phyloP scores from a whole-genome alignment of 2,113 vertebrate genomes.

The Alethe diademata region DNA sequence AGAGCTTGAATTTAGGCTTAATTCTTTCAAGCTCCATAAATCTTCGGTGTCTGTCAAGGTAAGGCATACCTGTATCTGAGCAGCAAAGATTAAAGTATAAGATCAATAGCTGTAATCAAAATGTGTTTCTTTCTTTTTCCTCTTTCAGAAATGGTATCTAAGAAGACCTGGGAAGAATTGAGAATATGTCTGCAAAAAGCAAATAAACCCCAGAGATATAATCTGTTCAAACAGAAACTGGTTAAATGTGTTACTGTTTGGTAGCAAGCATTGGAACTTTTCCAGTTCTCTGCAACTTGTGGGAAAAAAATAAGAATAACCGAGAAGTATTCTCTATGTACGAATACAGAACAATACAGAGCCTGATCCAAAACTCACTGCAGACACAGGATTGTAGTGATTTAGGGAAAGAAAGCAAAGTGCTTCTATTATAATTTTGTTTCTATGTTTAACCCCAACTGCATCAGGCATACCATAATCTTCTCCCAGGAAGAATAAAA shows the following conservation, averaged over 20 bases:
- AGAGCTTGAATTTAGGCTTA: neutral
- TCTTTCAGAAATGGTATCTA: neutral
- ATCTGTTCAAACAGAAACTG: neutral
- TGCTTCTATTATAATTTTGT: neutral
- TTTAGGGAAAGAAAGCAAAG: neutral
- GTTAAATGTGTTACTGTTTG: neutral
- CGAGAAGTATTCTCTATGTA: neutral
- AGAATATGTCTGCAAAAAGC: neutral
- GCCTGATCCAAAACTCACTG: neutral
- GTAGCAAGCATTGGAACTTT: neutral
- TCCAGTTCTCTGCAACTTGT: neutral
- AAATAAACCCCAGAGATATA: slow-evolving; percentile 12
- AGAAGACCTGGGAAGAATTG: neutral
- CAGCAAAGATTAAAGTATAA: slow-evolving; percentile 8
- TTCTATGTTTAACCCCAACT: neutral
- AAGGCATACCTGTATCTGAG: neutral
- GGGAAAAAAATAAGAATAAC: neutral
- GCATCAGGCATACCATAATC: neutral
- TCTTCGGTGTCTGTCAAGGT: neutral
- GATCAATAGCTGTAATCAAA: neutral
- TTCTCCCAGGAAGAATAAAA: neutral
- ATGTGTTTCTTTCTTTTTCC: neutral
- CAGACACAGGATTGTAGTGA: neutral
- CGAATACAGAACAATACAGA: neutral
- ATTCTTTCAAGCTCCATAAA: neutral